Conservation (phyloP, 2,888 invertebrate genomes). For the Hypsopygia costalis region DNA sequence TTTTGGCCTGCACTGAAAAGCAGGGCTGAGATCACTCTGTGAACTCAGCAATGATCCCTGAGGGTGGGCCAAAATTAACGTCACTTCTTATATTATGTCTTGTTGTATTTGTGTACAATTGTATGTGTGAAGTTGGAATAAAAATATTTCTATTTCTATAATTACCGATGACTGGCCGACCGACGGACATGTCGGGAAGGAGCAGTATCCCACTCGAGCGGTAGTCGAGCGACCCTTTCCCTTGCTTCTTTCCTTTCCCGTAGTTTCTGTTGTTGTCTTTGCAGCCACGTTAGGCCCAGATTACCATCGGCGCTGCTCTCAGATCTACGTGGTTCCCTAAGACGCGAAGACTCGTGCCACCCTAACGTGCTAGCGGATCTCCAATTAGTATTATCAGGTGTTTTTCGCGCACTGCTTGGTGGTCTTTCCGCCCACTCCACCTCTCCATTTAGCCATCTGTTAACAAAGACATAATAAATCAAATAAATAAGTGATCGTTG, state of each 20-base stretch:
- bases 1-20: no score
- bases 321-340: conserved; percentile 61
- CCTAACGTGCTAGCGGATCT: conserved; percentile 62
- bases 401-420: conserved; percentile 47
- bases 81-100: no score
- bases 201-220: conserved; percentile 82
- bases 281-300: conserved; percentile 88
- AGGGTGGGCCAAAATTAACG: no score
- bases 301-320: conserved; percentile 59
- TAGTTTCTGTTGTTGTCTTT: conserved; percentile 90
- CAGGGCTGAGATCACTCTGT: no score
- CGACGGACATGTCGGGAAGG: conserved; percentile 69
- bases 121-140: no score
- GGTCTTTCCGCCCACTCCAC: conserved; percentile 64
- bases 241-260: conserved; percentile 88
- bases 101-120: no score
- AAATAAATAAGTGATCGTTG: no score
- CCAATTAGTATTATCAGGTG: conserved; percentile 62
- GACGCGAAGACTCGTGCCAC: conserved; percentile 58
- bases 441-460: conserved; percentile 70
- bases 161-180: conserved; percentile 74
- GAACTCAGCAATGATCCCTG: no score
- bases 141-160: no score
- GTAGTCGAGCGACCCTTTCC: conserved; percentile 85
- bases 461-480: conserved; percentile 20